Evolutionary conservation across 1,140 invertebrate species (phyloP), one percentile per base, ranked within the genome.

Genomic region (Aphaenogaster floridana): DNA sequence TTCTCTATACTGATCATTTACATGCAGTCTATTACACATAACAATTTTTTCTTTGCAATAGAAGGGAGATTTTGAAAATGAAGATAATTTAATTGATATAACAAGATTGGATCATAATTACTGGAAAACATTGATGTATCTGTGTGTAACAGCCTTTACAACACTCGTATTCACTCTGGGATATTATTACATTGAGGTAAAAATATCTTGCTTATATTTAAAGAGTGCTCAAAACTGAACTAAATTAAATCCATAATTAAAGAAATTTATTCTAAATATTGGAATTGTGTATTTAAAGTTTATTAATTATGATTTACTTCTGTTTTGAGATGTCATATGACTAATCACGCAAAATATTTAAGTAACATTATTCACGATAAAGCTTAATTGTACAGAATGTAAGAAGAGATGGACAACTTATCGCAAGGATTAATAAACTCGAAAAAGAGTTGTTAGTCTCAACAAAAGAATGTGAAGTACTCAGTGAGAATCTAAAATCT

Each of bases 141-240:
- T 95, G 63, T 91, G 93, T 71, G 96, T 97, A 74, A 97, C 97
- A 66, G 97, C 97, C n/a, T 93, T 96, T 57, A 96, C 97, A 5
- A 96, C 97, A 9, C 93, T 98, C 17, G 93, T 97, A 79, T 98
- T 98, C 91, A 96, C 97, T n/a, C 96, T 98, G 76, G 97, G 97
- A 36, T 97, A 97, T 94, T 97, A 97, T 94, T 97, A 97, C 88
- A 96, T 97, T 88, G 97, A 97, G 93, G 95, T 94, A 78, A 72
- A 3, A 21, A 66, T 48, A 61, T 48, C 6, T 45, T 11, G 0
- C 11, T 52, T 85, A n/a, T 74, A 74, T 57, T 11, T 76, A 17
- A 54, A 21, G 28, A 28, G 11, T 54, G 39, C 8, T 81, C 6
- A 1, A 13, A 42, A 36, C 48, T 6, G 3, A 36, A 79, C 15